These are phyloP conservation scores for Apis cerana DNA, from an alignment of 1,140 invertebrate species.

Conservation along the genomic window DNA sequence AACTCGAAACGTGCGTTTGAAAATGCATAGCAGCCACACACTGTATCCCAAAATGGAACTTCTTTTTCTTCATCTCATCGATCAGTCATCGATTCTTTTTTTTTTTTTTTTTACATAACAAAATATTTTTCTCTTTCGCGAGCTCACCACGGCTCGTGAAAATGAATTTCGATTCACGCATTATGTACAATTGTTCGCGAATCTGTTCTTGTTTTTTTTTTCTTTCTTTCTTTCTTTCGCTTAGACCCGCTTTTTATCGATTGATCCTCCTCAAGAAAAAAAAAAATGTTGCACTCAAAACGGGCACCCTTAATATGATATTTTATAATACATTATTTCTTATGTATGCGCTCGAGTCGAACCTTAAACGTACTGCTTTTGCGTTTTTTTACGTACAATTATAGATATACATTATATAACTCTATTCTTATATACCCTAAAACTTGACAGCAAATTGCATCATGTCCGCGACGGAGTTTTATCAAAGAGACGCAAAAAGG, in stretches of 20 bases:
- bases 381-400: conserved; percentile 35
- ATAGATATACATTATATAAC: conserved; percentile 54
- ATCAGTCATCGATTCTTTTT: neutral
- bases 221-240: neutral
- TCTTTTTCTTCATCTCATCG: neutral
- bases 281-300: conserved; percentile 20
- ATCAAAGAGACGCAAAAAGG: conserved; percentile 43
- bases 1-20: conserved; percentile 5
- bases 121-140: conserved; percentile 61
- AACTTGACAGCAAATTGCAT: conserved; percentile 54
- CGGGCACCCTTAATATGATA: conserved; percentile 24
- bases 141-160: conserved; percentile 9
- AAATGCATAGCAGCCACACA: neutral
- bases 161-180: conserved; percentile 22
- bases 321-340: conserved; percentile 43
- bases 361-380: conserved; percentile 50
- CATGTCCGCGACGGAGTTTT: conserved; percentile 42
- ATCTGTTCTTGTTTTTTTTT: neutral
- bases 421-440: conserved; percentile 60
- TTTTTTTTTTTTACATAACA: conserved; percentile 55
- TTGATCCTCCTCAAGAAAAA: conserved; percentile 35
- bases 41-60: neutral
- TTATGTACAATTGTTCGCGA: conserved; percentile 49
- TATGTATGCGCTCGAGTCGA: conserved; percentile 46
- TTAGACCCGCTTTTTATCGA: conserved; percentile 18